Conservation (phyloP, 2,888 invertebrate species). For the Ischnura elegans region DNA sequence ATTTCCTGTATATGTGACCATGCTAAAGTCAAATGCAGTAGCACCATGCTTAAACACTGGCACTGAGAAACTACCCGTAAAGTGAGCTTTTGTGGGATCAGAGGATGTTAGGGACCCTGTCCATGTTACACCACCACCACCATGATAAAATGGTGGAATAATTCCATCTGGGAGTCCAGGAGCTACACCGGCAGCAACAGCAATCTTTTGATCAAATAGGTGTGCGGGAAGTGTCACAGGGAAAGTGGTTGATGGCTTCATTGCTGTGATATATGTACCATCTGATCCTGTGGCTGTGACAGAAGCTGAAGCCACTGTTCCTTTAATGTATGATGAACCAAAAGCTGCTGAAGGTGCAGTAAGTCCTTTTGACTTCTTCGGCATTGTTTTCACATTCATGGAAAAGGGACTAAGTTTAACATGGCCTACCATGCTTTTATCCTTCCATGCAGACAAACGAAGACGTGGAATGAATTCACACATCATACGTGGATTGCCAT, state of each 20-base stretch:
- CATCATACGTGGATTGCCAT: constrained; percentile 82
- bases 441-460: constrained; percentile 82
- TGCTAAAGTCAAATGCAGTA: constrained; percentile 39
- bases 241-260: constrained; percentile 20
- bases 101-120: constrained; percentile 25
- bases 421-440: constrained; percentile 71
- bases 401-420: constrained; percentile 4
- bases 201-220: constrained; percentile 43
- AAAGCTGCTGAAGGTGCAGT: not conserved
- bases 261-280: not conserved
- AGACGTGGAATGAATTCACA: constrained; percentile 83
- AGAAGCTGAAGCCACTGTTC: constrained; percentile 37
- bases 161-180: not conserved
- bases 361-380: not conserved
- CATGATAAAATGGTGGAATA: constrained; percentile 21
- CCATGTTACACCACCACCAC: constrained; percentile 39
- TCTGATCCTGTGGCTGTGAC: constrained; percentile 26
- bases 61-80: constrained; percentile 15
- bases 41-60: constrained; percentile 46
- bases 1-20: constrained; percentile 1
- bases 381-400: not conserved
- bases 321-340: constrained; percentile 8
- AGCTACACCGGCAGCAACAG: not conserved
- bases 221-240: constrained; percentile 32
- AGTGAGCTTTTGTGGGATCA: constrained; percentile 17